phyloP scores from a whole-genome alignment of 1,140 invertebrate species.

The Delia radicum region DNA sequence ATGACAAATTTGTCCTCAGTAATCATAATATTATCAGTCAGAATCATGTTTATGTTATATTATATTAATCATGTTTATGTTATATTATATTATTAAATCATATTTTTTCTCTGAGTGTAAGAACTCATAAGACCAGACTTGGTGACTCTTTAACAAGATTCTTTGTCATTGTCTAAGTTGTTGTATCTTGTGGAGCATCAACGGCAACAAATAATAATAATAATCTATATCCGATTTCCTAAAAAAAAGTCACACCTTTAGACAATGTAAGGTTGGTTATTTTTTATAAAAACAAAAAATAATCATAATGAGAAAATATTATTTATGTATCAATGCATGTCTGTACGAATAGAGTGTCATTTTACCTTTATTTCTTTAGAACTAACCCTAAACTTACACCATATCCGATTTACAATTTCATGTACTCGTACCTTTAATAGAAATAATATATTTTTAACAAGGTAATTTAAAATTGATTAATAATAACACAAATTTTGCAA shows the following conservation, averaged over 20 bases:
- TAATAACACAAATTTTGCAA: no score
- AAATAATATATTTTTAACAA: no score
- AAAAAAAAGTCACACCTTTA: slow-evolving; percentile 26
- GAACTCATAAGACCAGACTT: slow-evolving; percentile 2
- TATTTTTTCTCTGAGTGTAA: no score
- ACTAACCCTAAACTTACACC: background rate
- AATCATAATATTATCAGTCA: no score
- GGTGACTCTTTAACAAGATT: slow-evolving; percentile 13
- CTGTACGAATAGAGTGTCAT: slow-evolving; percentile 1
- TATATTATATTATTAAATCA: no score
- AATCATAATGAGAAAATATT: background rate
- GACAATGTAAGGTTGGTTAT: background rate
- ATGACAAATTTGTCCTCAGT: no score
- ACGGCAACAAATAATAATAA: slow-evolving; percentile 17
- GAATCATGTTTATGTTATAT: no score
- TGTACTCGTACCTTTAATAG: no score
- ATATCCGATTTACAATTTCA: no score
- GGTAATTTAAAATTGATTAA: no score
- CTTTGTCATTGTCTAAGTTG: background rate
- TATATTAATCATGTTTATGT: no score
- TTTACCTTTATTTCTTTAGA: background rate
- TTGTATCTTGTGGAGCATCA: background rate
- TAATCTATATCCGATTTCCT: slow-evolving; percentile 29
- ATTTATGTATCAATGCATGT: background rate
- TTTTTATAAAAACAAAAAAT: background rate